phyloP scores from a whole-genome alignment of 2,797 vertebrate genomes.

The Gouania willdenowi region DNA sequence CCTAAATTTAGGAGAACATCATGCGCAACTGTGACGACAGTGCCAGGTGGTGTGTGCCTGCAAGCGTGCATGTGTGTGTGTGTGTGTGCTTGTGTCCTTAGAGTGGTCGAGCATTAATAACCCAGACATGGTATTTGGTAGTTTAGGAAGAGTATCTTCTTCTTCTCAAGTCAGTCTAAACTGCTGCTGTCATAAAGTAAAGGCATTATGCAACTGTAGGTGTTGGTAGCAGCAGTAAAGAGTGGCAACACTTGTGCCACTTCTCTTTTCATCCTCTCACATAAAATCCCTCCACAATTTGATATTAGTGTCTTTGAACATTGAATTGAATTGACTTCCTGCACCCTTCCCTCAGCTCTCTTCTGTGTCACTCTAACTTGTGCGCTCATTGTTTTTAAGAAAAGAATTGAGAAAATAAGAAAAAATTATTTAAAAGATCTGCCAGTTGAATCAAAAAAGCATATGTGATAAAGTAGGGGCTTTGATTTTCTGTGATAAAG shows the following conservation, averaged over 20 bases:
- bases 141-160: slow-evolving; percentile 21
- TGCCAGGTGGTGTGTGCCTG: slow-evolving; percentile 22
- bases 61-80: neutral
- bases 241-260: slow-evolving; percentile 28
- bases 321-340: slow-evolving; percentile 25
- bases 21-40: slow-evolving; percentile 53
- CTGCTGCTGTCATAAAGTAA: slow-evolving; percentile 39
- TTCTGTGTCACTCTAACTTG: slow-evolving; percentile 4
- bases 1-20: slow-evolving; percentile 75
- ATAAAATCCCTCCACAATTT: no score
- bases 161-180: slow-evolving; percentile 27
- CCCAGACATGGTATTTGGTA: slow-evolving; percentile 40
- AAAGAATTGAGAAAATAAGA: no score
- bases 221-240: slow-evolving; percentile 24
- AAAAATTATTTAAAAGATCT: no score
- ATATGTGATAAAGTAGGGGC: no score
- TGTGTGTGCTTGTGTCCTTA: slow-evolving; percentile 1
- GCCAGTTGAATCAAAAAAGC: no score
- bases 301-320: no score
- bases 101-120: slow-evolving; percentile 33
- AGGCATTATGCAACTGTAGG: slow-evolving; percentile 52
- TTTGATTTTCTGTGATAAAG: no score
- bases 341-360: slow-evolving; percentile 10
- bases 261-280: no score
- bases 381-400: neutral